Conservation (phyloP, 2,888 invertebrate genomes). For the Leucophenga montana region DNA sequence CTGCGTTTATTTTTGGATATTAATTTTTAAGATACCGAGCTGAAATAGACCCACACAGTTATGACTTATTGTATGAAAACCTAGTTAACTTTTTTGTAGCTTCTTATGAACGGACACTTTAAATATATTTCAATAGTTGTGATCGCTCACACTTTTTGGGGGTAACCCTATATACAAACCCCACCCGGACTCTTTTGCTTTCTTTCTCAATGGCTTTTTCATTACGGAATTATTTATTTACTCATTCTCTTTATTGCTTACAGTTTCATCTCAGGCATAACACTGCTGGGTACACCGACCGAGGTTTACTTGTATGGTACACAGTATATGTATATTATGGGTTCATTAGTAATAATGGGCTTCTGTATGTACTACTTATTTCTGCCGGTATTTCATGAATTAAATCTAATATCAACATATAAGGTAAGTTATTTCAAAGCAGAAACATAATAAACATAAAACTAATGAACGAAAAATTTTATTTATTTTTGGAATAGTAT, state of each 20-base stretch:
- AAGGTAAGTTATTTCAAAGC: slow-evolving; percentile 75
- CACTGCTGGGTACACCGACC: slow-evolving; percentile 84
- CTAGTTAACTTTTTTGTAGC: too few relatives aligned
- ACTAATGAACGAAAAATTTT: too few relatives aligned
- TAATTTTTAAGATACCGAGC: too few relatives aligned
- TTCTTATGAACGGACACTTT: too few relatives aligned
- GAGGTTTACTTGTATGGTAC: slow-evolving; percentile 86
- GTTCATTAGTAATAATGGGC: slow-evolving; percentile 76
- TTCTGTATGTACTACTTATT: slow-evolving; percentile 78
- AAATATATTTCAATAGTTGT: too few relatives aligned
- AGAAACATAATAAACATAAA: too few relatives aligned
- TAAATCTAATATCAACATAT: slow-evolving; percentile 83
- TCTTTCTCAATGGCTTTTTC: background rate
- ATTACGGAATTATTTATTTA: background rate
- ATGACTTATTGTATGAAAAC: too few relatives aligned
- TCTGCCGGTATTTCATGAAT: slow-evolving; percentile 81
- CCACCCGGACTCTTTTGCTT: background rate
- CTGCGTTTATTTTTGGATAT: too few relatives aligned
- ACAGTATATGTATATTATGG: slow-evolving; percentile 79
- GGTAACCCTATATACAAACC: too few relatives aligned
- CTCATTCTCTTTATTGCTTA: slow-evolving; percentile 37
- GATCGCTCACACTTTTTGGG: too few relatives aligned
- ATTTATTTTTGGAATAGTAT: slow-evolving; percentile 73
- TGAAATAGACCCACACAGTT: too few relatives aligned
- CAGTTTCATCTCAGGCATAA: slow-evolving; percentile 85